Evolutionary conservation across 2,113 vertebrate genomes (phyloP), one percentile per base, ranked within the genome.

Genomic region (Laterallus jamaicensis): DNA sequence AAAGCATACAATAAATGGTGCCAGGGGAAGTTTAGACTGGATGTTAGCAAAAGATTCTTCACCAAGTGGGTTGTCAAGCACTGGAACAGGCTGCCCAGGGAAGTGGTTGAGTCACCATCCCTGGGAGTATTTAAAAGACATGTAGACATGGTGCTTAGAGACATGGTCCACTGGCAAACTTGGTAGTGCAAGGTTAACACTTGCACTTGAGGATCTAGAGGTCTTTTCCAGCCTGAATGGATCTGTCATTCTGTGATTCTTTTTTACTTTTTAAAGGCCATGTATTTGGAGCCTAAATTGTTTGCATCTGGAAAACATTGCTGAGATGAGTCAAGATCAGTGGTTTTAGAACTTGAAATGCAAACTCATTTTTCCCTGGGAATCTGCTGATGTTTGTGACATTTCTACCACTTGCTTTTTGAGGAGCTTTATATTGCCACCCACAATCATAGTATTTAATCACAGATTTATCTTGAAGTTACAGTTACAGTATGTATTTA

Each of bases 361-460:
- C 0, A 0, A 87, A 39, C 37, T 95, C 2, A 28, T 92, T 95
- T 96, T 96, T 85, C 37, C 50, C 55, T 79, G 55, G 16, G 62
- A 96, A 95, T 95, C 78, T 95, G 95, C 95, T 96, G 96, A 96
- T 87, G 86, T 89, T 92, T 76, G 81, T 87, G 70, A 79, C 67
- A 76, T 95, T 96, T 91, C 60, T 85, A 94, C 89, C 75, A 66
- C 89, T 96, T 92, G 39, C 73, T 91, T 92, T 92, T 78, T 79
- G 80, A 83, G 18, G 73, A 92, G 40, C 37, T 91, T 91, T 76
- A 12, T 47, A 79, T 58, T 90, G 37, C 67, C 58, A 66, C 62
- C 78, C 89, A 42, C 67, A 96, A 86, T 60, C 50, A 39, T n/a
- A 82, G 29, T 84, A 58, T 91, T 44, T 91, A 60, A 86, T 91